Evolutionary conservation across 2,113 vertebrate genomes (phyloP).

Genomic region (Ictalurus punctatus): DNA sequence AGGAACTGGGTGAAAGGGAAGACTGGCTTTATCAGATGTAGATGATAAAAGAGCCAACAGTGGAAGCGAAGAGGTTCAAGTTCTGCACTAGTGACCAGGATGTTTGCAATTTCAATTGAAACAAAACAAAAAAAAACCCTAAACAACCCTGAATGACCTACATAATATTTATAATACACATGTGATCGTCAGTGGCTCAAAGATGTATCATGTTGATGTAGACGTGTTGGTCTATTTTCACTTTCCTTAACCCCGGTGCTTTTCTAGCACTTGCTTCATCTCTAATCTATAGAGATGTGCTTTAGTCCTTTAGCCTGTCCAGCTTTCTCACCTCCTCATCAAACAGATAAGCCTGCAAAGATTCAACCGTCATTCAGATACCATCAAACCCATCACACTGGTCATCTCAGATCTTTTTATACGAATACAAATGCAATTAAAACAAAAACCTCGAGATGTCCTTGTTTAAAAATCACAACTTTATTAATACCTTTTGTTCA

Average conservation of each 20-base stretch:
- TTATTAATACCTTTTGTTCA: constrained; percentile 76
- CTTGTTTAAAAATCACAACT: constrained; percentile 59
- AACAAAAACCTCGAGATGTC: not conserved
- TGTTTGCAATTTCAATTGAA: not conserved
- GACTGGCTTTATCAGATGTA: not conserved
- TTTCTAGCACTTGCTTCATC: not conserved
- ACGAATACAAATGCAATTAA: too few species aligned
- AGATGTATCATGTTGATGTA: too few species aligned
- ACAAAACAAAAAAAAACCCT: not conserved
- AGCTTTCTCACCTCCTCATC: not conserved
- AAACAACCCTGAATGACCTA: not conserved
- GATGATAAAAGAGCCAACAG: not conserved
- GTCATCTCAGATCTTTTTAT: not conserved
- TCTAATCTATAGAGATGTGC: not conserved
- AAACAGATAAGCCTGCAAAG: not conserved
- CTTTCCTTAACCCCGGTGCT: not conserved
- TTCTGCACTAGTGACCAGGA: not conserved
- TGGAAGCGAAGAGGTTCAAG: not conserved
- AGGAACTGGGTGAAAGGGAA: constrained; percentile 2
- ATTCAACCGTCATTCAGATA: not conserved
- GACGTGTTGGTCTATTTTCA: not conserved
- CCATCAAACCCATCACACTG: not conserved
- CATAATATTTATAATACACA: not conserved
- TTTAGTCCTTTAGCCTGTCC: not conserved
- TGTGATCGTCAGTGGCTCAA: not conserved